These are phyloP conservation scores for Alligator mississippiensis DNA, from an alignment of 2,113 vertebrate species.

Conservation along the genomic window DNA sequence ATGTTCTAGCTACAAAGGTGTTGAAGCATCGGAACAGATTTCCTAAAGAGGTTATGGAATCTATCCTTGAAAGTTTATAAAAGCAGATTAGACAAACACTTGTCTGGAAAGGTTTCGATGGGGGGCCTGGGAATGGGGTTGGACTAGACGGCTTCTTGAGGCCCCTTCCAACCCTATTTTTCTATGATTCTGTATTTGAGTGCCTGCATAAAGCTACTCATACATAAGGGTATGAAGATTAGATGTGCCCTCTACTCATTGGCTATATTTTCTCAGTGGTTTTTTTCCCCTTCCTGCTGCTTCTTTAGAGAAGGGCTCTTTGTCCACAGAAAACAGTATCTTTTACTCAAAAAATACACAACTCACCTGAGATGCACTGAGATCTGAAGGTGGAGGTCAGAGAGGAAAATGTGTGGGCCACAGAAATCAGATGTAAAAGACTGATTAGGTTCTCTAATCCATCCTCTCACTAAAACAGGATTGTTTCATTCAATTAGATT, in stretches of 20 bases:
- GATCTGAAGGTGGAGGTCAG: slow-evolving; percentile 26
- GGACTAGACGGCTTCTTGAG: no score
- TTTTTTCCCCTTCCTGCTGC: neutral
- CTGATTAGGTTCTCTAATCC: neutral
- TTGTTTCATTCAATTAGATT: neutral
- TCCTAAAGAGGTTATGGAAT: no score
- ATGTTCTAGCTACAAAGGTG: no score
- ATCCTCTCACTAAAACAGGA: neutral
- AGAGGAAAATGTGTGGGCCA: slow-evolving; percentile 32
- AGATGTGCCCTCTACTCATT: neutral
- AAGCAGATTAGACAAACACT: no score
- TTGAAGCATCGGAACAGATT: no score
- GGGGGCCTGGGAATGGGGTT: no score
- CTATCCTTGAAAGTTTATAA: no score
- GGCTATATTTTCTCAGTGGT: neutral
- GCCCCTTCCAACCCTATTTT: neutral
- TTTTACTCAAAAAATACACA: neutral
- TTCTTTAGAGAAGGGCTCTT: neutral
- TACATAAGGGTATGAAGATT: neutral
- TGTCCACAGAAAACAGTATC: neutral
- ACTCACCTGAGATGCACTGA: slow-evolving; percentile 8
- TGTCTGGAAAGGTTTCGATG: no score
- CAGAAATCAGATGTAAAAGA: slow-evolving; percentile 37
- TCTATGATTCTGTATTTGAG: neutral
- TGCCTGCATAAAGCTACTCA: neutral